Evolutionary conservation across 1,140 invertebrate genomes (phyloP).

Genomic region (Drosophila leontia): DNA sequence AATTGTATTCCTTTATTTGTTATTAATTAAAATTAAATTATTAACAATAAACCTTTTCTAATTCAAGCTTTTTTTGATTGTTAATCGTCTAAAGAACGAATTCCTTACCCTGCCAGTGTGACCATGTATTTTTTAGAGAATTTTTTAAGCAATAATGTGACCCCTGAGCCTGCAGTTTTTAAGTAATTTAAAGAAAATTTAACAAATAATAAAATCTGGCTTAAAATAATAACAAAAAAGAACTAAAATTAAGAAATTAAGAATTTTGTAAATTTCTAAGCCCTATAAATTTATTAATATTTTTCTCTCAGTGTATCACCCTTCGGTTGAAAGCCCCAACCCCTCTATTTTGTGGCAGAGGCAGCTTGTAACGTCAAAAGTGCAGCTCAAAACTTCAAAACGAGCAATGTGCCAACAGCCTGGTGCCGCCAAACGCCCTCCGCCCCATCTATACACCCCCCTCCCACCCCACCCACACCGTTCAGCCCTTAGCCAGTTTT

Average conservation of each 20-base stretch:
- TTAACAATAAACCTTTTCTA: no score
- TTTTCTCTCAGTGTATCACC: conserved; percentile 7
- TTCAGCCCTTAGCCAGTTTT: conserved; percentile 24
- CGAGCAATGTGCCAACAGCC: conserved; percentile 69
- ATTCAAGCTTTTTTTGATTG: no score
- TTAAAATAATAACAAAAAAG: neutral
- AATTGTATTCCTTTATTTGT: neutral
- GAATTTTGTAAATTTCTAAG: no score
- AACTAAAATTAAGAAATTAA: no score
- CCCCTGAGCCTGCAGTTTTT: no score
- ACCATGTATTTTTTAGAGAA: no score
- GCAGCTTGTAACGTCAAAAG: conserved; percentile 74
- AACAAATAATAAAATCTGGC: neutral
- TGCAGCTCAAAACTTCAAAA: conserved; percentile 81
- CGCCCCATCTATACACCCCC: neutral
- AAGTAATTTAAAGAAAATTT: accelerated
- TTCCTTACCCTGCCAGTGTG: no score
- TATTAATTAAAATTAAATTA: no score
- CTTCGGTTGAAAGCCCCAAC: neutral
- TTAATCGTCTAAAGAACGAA: no score
- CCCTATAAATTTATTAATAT: no score
- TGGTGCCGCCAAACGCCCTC: conserved; percentile 20
- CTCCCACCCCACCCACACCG: neutral
- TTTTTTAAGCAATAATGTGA: no score
- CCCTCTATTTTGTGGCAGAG: conserved; percentile 19